A percentile compares a stretch with the other conserved stretches of the same genome.
Conservation (phyloP, 2,797 vertebrate genomes). For the Chelidonichthys spinosus region DNA sequence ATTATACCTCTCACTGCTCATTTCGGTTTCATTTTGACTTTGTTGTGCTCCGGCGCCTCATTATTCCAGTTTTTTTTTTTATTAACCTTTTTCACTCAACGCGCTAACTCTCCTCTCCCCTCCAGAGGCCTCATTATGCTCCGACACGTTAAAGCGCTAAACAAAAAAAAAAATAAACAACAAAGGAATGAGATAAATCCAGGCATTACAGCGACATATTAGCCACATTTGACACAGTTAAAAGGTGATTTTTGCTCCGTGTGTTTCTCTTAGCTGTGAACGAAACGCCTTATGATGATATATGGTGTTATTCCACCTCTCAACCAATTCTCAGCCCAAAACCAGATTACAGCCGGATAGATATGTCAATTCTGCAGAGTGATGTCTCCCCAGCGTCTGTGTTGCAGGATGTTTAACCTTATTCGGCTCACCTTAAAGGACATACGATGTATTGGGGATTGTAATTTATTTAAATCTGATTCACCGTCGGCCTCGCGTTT, state of each 20-base stretch:
- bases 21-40: conserved; percentile 16
- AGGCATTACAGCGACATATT: neutral
- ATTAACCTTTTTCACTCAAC: conserved; percentile 22
- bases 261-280: conserved; percentile 9
- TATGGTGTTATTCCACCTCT: conserved; percentile 37
- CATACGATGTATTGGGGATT: conserved; percentile 22
- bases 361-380: conserved; percentile 45
- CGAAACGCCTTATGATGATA: conserved; percentile 1
- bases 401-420: conserved; percentile 52
- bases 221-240: conserved; percentile 7
- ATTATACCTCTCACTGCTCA: neutral
- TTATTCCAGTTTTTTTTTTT: conserved; percentile 14
- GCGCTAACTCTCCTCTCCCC: neutral
- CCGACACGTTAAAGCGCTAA: neutral
- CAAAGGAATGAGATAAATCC: neutral
- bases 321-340: conserved; percentile 44
- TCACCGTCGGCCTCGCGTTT: conserved; percentile 14
- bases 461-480: conserved; percentile 70
- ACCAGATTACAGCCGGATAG: conserved; percentile 40
- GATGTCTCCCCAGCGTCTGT: conserved; percentile 41
- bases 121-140: neutral
- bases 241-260: conserved; percentile 8
- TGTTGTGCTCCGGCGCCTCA: conserved; percentile 6
- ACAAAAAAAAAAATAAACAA: conserved; percentile 6
- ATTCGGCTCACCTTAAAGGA: conserved; percentile 52